Conservation (phyloP, 2,113 vertebrate genomes). For the Mustela nigripes region DNA sequence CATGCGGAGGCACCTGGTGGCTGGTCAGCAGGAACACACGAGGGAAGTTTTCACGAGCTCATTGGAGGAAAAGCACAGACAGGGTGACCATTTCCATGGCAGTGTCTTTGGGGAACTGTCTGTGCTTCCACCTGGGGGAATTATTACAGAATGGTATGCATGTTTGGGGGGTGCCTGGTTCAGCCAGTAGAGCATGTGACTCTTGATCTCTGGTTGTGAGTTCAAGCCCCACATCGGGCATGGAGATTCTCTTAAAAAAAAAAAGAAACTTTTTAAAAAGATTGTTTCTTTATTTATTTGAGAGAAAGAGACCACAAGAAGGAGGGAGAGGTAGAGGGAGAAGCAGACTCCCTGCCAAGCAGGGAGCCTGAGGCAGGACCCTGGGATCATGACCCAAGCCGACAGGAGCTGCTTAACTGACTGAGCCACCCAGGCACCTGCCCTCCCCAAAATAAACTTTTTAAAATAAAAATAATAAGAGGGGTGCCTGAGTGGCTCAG, state of each 20-base stretch:
- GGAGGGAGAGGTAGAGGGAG: too few relatives aligned
- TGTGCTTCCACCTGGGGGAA: not conserved
- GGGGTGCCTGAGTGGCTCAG: not conserved
- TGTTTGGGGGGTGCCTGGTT: not conserved
- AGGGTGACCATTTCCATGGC: accelerated
- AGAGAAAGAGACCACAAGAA: too few relatives aligned
- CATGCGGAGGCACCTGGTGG: not conserved
- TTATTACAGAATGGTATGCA: not conserved
- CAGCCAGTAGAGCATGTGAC: not conserved
- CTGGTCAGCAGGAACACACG: not conserved
- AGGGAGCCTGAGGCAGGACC: too few relatives aligned
- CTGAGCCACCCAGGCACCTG: too few relatives aligned
- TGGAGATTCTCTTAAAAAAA: not conserved
- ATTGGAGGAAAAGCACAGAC: not conserved
- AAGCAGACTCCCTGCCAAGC: too few relatives aligned
- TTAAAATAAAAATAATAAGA: not conserved
- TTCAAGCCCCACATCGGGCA: not conserved
- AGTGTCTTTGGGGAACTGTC: not conserved
- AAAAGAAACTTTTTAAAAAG: not conserved
- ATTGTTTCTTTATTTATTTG: too few relatives aligned
- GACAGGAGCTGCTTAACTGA: too few relatives aligned
- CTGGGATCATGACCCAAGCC: too few relatives aligned
- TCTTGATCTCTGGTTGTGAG: not conserved
- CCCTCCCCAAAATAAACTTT: not conserved
- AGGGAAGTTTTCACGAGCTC: accelerated